Evolutionary conservation across 2,888 invertebrate species (phyloP), one percentile per base, ranked within the genome.

Genomic region (Colletes collaris): DNA sequence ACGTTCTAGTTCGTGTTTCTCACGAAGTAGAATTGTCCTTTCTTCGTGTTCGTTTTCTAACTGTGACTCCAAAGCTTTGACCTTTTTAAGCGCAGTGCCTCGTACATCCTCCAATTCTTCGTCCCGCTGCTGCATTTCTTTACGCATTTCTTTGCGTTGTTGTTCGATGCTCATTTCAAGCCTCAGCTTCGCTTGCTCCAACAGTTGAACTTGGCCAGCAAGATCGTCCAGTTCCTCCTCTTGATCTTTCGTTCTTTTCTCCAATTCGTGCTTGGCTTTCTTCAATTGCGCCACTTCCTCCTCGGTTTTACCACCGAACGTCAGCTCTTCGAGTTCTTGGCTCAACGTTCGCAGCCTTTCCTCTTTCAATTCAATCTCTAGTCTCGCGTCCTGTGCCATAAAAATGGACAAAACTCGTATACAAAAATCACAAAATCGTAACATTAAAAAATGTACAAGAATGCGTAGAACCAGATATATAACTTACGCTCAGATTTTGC

Each of bases 171-270:
- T 95, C 99, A 99, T 99, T 93, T 99, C 98, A 83, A 99, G 94
- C 1, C 98, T 95, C 40, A 99, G 94, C 93, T 98, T 99, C 2
- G 98, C 97, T 93, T 98, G 98, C 92, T 99, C 98, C 90, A 99
- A 93, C 88, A 98, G 94, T 93, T 96, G 96, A 89, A 97, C 96
- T 93, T 97, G 97, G 4, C 98, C 98, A 3, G 98, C 98, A 91
- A 98, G 95, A 91, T 99, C 99, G 91, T 99, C 99, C 66, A 99
- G 94, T 92, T 99, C 99, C 92, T 99, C 99, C 91, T 99, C 99
- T 93, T 97, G 97, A 91, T 97, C 97, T 81, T 97, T 95, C 46
- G 96, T 94, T 82, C 97, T 96, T 56, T 97, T 94, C 92, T 99
- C 98, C 79, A 98, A 95, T 86, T 99, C 98, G 84, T 97, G 96